Base-by-base conservation (phyloP, 2,113 vertebrate species). In the Macroglossus sobrinus region DNA sequence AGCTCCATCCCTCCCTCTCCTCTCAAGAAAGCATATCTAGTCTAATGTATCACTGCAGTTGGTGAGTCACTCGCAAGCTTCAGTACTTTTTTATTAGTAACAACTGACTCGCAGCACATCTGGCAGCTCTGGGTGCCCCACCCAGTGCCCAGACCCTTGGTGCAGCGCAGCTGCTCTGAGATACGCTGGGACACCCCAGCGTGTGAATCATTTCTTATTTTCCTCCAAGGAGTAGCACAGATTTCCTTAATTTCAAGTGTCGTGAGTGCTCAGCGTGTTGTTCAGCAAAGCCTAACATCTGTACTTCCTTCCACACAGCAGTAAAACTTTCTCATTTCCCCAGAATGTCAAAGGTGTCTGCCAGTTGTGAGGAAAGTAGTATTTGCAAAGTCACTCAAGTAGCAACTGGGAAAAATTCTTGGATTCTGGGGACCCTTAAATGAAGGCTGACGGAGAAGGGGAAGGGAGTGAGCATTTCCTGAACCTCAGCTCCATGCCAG, bases 1-100 rank as follows among this genome's bases (percentile, higher is more conserved):
- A n/a, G 15, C 35, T n/a, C 61, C 13, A 59, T 2, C n/a, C 33
- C 15, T 19, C 19, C 10, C n/a, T 18, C 9, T 57, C 53, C 64
- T 24, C 72, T 66, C 45, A 2, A 22, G 79, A 92, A 55, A 47
- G 40, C 16, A 0, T 4, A 26, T 55, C 53, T 59, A 28, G 57
- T 64, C 33, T 21, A 63, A 78, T 2, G 45, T 7, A 22, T 79
- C 45, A 7, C 72, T 24, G 26, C 38, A 84, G 33, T 21, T 43
- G 53, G 14, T 93, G 93, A 97, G 75, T 97, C 92, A 93, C 33
- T 64, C 86, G 1, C 19, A 53, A 33, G 69, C 47, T 71, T 86
- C 81, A 24, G 8, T 30, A 28, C 40, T 86, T 59, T 71, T 72
- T 71, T 10, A 21, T 57, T 81, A 68, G 89, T 45, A 96, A 76